Percentiles rank a stretch among this genome's conserved stretches.
phyloP scores from a whole-genome alignment of 2,113 vertebrate genomes.

The Myotis brandtii region DNA sequence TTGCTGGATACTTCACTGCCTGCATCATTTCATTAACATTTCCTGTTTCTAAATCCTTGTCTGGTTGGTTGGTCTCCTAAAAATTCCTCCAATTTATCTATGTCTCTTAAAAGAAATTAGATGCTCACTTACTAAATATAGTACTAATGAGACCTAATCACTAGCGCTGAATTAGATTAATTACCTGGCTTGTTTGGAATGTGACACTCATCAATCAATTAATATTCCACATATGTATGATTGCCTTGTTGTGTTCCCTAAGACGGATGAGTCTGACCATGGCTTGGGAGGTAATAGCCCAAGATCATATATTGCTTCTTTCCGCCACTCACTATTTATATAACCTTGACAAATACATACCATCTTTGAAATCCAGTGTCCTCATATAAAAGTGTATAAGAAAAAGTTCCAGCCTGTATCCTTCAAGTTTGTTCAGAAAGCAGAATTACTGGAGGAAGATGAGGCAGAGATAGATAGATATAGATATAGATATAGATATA shows the following conservation, averaged over 20 bases:
- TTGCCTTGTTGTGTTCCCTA: constrained; percentile 40
- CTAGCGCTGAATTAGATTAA: constrained; percentile 79
- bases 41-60: constrained; percentile 51
- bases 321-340: constrained; percentile 6
- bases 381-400: neutral
- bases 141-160: constrained; percentile 80
- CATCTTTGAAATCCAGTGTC: constrained; percentile 38
- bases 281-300: constrained; percentile 31
- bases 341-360: constrained; percentile 49
- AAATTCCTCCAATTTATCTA: constrained; percentile 77
- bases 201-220: constrained; percentile 82
- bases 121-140: constrained; percentile 79
- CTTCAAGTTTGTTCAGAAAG: constrained; percentile 17
- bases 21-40: constrained; percentile 62
- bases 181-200: constrained; percentile 80
- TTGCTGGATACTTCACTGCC: neutral
- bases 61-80: constrained; percentile 61
- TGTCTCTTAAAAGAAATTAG: constrained; percentile 79
- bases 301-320: constrained; percentile 38
- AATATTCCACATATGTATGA: constrained; percentile 70
- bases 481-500: neutral
- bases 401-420: neutral
- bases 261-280: constrained; percentile 53
- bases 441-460: neutral
- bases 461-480: neutral